Evolutionary conservation across 2,113 vertebrate genomes (phyloP), one percentile per base, ranked within the genome.

Genomic region (Embiotoca jacksoni): DNA sequence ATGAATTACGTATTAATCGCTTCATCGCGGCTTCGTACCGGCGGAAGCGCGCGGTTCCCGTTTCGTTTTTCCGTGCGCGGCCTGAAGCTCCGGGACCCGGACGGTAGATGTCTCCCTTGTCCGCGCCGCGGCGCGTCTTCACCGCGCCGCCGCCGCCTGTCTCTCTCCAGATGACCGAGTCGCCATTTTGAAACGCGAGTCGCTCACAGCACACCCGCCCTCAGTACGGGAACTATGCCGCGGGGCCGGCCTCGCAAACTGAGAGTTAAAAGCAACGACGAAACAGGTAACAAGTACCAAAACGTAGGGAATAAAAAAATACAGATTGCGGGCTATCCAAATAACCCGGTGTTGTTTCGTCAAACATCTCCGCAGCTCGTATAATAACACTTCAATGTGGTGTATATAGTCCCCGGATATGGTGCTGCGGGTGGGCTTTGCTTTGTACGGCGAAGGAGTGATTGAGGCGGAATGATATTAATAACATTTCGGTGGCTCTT

Each of bases 371-470:
- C 63, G 93, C 70, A 71, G 68, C 76, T 41, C 64, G 87, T 86
- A 89, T 90, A 93, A 89, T 87, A 80, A 53, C 89, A 91, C 74
- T 92, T 94, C 78, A 94, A 92, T 62, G 82, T 80, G 61, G 88
- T 94, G 95, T 92, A 97, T 97, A 96, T 97, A 97, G 96, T 97
- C 96, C 97, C 97, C 96, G 96, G 97, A 97, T 97, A 96, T 96
- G 93, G 96, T 94, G 93, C 85, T 94, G 92, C 92, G 88, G 92
- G 90, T 91, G 93, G 91, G 90, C 92, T 93, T 93, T 91, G 94
- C 93, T 94, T 95, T 94, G 93, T 94, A 90, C 86, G 81, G 91
- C 85, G 86, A 94, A 89, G 93, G 91, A 94, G 92, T 91, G 94
- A 95, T 94, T 92, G 94, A 94, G 95, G 96, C 96, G 96, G 94